Conservation (phyloP, 92 coral and sea anemone genomes). For the Parazoanthus atlanticus region DNA sequence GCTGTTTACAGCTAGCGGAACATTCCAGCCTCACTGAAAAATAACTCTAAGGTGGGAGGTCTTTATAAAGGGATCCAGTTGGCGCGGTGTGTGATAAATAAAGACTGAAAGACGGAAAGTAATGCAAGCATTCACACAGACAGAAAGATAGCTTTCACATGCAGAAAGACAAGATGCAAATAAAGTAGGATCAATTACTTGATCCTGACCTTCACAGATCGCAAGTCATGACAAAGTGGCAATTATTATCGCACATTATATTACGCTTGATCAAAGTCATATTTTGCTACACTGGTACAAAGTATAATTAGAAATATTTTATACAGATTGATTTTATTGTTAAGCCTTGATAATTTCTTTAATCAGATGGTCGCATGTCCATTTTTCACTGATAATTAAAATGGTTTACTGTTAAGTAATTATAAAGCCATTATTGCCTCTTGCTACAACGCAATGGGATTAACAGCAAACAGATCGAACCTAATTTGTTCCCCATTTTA, state of each 20-base stretch:
- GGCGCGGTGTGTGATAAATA: background rate
- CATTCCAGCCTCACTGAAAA: background rate
- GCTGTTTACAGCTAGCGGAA: background rate
- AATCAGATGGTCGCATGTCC: background rate
- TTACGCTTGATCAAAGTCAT: background rate
- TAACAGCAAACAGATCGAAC: background rate
- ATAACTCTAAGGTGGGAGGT: background rate
- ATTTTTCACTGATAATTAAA: background rate
- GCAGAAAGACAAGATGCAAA: background rate
- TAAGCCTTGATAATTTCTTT: background rate
- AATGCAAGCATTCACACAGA: background rate
- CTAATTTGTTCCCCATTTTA: background rate
- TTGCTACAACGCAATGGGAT: background rate
- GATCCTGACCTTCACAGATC: background rate
- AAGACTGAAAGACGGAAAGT: background rate
- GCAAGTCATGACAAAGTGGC: background rate
- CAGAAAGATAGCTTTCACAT: background rate
- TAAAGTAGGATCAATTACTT: background rate
- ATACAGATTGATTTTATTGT: background rate
- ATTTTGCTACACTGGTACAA: background rate
- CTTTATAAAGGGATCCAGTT: background rate
- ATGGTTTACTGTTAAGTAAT: background rate
- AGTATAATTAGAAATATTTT: background rate
- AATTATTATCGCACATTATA: background rate
- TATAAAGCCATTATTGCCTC: background rate